Evolutionary conservation across 2,888 invertebrate genomes (phyloP).

Genomic region (Escarpia spicata): DNA sequence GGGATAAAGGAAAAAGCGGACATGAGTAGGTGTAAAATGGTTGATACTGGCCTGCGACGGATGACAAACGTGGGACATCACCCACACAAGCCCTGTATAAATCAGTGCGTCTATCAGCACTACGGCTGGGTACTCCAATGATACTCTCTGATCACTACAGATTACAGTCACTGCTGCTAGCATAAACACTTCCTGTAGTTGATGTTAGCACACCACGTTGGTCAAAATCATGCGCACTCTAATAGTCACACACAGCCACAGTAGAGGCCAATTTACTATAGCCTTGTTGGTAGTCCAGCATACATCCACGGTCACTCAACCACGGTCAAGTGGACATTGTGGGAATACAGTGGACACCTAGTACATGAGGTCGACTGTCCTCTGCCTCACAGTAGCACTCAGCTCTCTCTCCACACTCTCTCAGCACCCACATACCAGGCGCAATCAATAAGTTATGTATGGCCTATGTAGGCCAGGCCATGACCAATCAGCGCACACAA

Average conservation of each 20-base stretch:
- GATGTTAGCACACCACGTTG: neutral
- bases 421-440: neutral
- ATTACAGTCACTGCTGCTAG: neutral
- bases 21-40: neutral
- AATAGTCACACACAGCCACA: neutral
- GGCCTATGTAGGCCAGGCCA: neutral
- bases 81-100: neutral
- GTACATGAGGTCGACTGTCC: neutral
- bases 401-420: neutral
- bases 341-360: neutral
- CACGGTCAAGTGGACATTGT: neutral
- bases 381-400: neutral
- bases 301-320: neutral
- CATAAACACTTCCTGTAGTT: neutral
- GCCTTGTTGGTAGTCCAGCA: neutral
- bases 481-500: neutral
- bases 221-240: neutral
- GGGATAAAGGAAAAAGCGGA: neutral
- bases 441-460: slow-evolving; percentile 3
- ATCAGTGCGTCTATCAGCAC: neutral
- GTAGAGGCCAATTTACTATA: neutral
- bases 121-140: neutral
- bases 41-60: slow-evolving; percentile 3
- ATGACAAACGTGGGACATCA: neutral
- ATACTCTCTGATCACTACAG: neutral